These are phyloP conservation scores for Indri indri DNA, from an alignment of 2,113 vertebrate species.

Conservation along the genomic window DNA sequence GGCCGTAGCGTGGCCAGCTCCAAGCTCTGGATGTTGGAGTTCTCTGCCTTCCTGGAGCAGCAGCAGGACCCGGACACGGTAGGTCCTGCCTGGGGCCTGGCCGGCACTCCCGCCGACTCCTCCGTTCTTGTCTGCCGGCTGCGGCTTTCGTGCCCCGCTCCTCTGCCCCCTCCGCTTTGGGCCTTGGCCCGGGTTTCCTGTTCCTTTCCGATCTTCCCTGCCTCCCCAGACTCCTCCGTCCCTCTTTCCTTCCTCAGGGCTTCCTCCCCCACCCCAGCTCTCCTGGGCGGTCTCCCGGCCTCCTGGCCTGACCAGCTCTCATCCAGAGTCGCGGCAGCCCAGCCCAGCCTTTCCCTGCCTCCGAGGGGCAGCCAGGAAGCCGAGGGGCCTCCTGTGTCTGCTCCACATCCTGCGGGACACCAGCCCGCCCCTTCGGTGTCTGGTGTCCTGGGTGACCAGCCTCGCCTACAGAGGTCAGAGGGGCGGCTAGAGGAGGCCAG, in stretches of 20 bases:
- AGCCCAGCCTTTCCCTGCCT: not conserved
- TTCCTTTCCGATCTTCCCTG: not conserved
- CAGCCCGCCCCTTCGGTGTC: not conserved
- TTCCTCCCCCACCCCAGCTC: not conserved
- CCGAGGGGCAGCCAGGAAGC: not conserved
- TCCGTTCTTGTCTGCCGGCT: rapidly evolving
- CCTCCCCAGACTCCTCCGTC: not conserved
- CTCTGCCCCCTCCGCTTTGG: not conserved
- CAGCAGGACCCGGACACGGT: constrained; percentile 94
- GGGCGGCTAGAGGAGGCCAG: not conserved
- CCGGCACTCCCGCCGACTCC: not conserved
- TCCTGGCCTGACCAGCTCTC: not conserved
- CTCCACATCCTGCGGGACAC: not conserved
- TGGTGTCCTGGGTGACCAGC: not conserved
- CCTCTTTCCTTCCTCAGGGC: not conserved
- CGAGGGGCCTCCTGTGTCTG: not conserved
- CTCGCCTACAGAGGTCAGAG: not conserved
- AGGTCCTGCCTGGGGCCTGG: constrained; percentile 75
- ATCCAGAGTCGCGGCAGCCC: not conserved
- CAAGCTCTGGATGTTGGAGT: constrained; percentile 96
- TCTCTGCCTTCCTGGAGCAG: constrained; percentile 96
- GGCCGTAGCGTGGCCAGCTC: constrained; percentile 94
- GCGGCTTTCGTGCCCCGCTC: not conserved
- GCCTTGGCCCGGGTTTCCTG: not conserved
- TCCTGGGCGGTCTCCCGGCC: no score